Evolutionary conservation across 2,113 vertebrate genomes (phyloP).

Genomic region (Aspiorhynchus laticeps): DNA sequence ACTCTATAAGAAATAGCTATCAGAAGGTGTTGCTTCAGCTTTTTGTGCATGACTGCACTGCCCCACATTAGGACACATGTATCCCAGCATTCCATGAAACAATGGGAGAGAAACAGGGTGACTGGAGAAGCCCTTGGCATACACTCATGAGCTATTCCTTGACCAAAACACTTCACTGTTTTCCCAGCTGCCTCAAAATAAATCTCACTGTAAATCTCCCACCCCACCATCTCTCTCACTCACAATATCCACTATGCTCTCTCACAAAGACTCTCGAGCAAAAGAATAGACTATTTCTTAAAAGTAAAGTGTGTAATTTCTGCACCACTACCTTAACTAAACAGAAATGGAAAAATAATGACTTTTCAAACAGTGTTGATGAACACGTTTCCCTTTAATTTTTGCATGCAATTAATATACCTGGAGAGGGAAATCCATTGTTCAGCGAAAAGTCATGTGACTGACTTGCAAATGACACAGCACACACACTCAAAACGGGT

Average conservation of each 20-base stretch:
- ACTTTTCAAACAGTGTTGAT: neutral
- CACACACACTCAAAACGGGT: too few relatives aligned
- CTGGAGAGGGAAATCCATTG: neutral
- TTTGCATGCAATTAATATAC: neutral
- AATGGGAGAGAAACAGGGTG: slow-evolving; percentile 42
- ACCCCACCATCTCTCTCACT: neutral
- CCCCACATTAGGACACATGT: slow-evolving; percentile 39
- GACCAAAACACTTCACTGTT: slow-evolving; percentile 35
- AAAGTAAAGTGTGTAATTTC: neutral
- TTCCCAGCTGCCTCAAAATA: slow-evolving; percentile 50
- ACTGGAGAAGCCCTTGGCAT: slow-evolving; percentile 56
- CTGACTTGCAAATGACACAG: too few relatives aligned
- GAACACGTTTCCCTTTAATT: neutral
- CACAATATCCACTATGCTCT: neutral
- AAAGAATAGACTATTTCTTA: neutral
- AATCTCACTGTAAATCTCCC: slow-evolving; percentile 23
- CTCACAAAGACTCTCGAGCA: neutral
- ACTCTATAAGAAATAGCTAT: neutral
- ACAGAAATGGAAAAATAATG: neutral
- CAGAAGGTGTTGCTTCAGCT: neutral
- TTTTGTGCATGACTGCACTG: slow-evolving; percentile 33
- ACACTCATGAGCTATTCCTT: slow-evolving; percentile 57
- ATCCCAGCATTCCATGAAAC: slow-evolving; percentile 55
- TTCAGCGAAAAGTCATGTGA: too few relatives aligned
- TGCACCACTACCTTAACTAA: neutral